These are phyloP conservation scores for Metellina segmentata DNA, from an alignment of 2,888 invertebrate species.

Conservation along the genomic window DNA sequence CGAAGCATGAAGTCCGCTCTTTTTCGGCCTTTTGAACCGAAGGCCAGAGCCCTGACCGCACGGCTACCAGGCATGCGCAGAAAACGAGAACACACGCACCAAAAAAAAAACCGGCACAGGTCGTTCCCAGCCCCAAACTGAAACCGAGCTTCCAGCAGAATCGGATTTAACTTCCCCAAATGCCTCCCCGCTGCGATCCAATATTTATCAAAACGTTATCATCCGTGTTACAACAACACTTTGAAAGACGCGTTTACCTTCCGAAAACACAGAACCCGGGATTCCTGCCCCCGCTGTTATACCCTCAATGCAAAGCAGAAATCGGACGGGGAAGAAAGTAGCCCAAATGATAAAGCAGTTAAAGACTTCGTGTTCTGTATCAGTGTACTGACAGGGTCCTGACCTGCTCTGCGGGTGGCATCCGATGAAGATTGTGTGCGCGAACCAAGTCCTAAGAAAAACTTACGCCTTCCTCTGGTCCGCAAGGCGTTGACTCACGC, in stretches of 20 bases:
- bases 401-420: conserved; percentile 68
- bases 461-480: neutral
- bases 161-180: neutral
- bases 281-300: neutral
- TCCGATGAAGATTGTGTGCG: conserved; percentile 5
- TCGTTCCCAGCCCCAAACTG: no score
- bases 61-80: no score
- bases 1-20: no score
- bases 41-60: no score
- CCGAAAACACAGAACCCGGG: neutral
- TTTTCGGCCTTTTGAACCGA: no score
- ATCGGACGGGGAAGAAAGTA: conserved; percentile 35
- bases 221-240: conserved; percentile 18
- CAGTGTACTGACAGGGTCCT: conserved; percentile 67
- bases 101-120: no score
- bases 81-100: no score
- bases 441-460: neutral
- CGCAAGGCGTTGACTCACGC: conserved; percentile 1
- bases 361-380: conserved; percentile 59
- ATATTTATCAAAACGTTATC: conserved; percentile 23
- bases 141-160: no score
- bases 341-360: conserved; percentile 43
- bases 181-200: neutral
- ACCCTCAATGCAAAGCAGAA: neutral
- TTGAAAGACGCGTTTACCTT: neutral